phyloP scores from a whole-genome alignment of 2,888 invertebrate genomes.

The Oscheius sp. region DNA sequence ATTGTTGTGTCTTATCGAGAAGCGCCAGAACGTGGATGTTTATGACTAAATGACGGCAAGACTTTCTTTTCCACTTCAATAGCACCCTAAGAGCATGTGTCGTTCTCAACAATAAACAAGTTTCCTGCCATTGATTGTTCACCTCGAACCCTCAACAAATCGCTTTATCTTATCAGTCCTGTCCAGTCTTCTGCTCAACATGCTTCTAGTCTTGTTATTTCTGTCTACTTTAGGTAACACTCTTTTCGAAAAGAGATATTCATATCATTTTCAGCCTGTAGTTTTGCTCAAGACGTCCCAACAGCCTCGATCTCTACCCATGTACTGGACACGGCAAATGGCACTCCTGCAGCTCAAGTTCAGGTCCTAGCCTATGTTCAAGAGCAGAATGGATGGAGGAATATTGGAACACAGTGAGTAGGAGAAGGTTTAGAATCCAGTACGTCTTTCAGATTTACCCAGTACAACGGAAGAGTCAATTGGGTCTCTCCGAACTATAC shows the following conservation, averaged over 20 bases:
- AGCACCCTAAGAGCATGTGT: no score
- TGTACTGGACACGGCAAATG: slow-evolving; percentile 64
- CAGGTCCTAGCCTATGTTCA: slow-evolving; percentile 54
- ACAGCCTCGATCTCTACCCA: slow-evolving; percentile 58
- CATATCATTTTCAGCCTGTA: background rate
- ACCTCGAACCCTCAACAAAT: no score
- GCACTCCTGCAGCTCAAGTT: slow-evolving; percentile 57
- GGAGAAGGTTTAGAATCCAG: background rate
- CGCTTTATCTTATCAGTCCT: no score
- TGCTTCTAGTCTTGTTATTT: no score
- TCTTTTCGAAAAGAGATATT: background rate
- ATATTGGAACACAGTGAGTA: slow-evolving; percentile 42
- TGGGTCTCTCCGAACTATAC: slow-evolving; percentile 58
- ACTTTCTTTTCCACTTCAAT: no score
- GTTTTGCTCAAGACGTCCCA: slow-evolving; percentile 32
- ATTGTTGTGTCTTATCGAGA: no score
- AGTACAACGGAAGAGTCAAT: slow-evolving; percentile 59
- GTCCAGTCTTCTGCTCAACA: no score
- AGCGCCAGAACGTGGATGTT: no score
- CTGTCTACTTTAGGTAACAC: background rate
- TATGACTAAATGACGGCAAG: no score
- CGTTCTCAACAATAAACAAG: no score
- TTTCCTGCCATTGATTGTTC: no score
- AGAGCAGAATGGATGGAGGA: slow-evolving; percentile 46
- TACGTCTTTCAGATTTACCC: slow-evolving; percentile 52